Evolutionary conservation across 2,888 invertebrate species (phyloP), one percentile per base, ranked within the genome.

Genomic region (Chrysolina americana): DNA sequence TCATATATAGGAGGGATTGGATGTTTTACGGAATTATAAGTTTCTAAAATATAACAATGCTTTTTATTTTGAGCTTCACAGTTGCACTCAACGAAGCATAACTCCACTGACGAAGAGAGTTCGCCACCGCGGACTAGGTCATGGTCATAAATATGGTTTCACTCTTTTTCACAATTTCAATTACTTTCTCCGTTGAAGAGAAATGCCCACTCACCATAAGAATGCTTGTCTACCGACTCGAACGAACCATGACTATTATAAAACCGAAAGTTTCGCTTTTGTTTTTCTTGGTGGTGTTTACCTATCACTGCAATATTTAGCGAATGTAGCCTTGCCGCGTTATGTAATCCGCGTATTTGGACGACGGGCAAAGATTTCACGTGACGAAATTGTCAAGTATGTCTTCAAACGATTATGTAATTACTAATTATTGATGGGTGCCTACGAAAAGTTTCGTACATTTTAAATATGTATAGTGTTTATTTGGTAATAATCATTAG

Each of bases 141-240:
- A 83, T 80, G 83, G 82, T 81, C 81, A 75, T 73, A 77, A 75
- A 75, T 81, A 80, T 74, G 81, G 81, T 82, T 83, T 82, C 82
- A 83, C 83, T 83, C 78, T 81, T 82, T 81, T 81, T 81, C 81
- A 80, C 78, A 78, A 78, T 80, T 80, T 78, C 76, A 80, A 80
- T 76, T 79, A 82, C 83, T 83, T 82, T 82, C 82, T 81, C 82
- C 81, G 72, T 50, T 65, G 70, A 75, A 74, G 81, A 76, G 80
- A 82, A 80, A 82, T 78, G 80, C 72, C 41, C 17, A 59, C 59
- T 59, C 59, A 28, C 59, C 59, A 36, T 59, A 59, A 59, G 59
- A 59, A 59, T 59, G 59, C 59, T 28, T n/a, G 59, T 59, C 59
- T 36, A 59, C 59, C 59, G 28, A 59, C 53, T 53, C 53, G 21